Percentiles rank a stretch among this genome's conserved stretches.
phyloP scores from a whole-genome alignment of 2,113 vertebrate species.

The Rhea pennata region DNA sequence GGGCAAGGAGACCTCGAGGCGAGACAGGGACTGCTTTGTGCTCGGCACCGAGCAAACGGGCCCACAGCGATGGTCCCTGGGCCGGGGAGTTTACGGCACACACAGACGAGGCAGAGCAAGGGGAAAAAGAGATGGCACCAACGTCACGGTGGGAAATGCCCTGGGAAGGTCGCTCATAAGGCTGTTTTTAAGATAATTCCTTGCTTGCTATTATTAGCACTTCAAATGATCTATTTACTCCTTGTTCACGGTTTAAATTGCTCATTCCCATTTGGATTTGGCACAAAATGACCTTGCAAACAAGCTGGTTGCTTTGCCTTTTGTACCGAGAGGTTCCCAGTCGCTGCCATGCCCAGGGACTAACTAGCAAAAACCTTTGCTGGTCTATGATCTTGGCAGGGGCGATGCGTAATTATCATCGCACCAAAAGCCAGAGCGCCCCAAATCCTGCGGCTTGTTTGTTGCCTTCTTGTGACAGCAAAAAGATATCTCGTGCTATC shows the following conservation, averaged over 20 bases:
- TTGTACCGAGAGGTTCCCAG: rapidly evolving
- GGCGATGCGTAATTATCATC: not conserved
- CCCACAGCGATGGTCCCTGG: not conserved
- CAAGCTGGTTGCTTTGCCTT: not conserved
- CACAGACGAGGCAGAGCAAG: not conserved
- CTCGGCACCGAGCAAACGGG: not conserved
- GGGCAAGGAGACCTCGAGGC: not conserved
- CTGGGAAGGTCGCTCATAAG: not conserved
- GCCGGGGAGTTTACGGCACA: rapidly evolving
- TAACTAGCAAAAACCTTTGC: not conserved
- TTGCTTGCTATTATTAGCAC: not conserved
- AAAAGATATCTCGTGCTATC: not conserved
- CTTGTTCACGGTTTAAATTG: not conserved
- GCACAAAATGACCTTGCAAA: not conserved
- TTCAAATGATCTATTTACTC: not conserved
- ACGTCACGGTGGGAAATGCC: not conserved
- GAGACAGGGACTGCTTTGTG: not conserved
- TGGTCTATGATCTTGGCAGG: not conserved
- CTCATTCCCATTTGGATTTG: not conserved
- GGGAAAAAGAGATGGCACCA: not conserved
- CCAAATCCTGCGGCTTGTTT: not conserved
- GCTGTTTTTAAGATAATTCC: not conserved
- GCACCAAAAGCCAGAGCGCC: not conserved
- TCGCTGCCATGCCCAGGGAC: not conserved
- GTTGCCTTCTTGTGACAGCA: not conserved